Conservation (phyloP, 2,113 vertebrate species). For the Brachyhypopomus gauderio region DNA sequence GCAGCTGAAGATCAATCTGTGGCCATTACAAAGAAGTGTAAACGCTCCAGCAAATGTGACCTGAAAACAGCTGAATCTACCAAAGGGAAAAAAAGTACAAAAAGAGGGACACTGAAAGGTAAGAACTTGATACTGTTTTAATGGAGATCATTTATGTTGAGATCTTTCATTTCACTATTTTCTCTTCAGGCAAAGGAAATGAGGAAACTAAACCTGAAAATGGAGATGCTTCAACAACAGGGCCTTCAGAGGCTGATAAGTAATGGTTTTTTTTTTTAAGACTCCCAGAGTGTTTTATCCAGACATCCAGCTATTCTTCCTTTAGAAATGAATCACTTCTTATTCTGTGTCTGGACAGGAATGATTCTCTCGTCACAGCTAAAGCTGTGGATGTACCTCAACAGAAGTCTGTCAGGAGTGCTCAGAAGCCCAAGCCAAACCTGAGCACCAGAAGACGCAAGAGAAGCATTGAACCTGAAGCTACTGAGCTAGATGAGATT, state of each 20-base stretch:
- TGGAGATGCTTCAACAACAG: neutral
- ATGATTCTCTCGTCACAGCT: neutral
- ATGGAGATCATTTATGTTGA: neutral
- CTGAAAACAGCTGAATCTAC: neutral
- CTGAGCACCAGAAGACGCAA: slow-evolving; percentile 17
- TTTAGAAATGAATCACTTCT: neutral
- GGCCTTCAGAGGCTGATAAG: slow-evolving; percentile 1
- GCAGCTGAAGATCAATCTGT: neutral
- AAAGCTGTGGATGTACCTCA: neutral
- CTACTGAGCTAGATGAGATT: neutral
- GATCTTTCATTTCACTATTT: neutral
- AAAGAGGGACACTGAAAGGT: slow-evolving; percentile 25
- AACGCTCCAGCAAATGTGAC: slow-evolving; percentile 4
- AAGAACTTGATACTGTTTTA: neutral
- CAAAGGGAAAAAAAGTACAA: slow-evolving; percentile 34
- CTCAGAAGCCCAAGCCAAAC: slow-evolving; percentile 23
- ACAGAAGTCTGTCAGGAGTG: neutral
- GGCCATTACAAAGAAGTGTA: slow-evolving; percentile 14
- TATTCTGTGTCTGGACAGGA: neutral
- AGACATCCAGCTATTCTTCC: neutral
- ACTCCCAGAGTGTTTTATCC: neutral
- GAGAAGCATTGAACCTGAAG: neutral
- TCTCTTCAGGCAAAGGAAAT: slow-evolving; percentile 4
- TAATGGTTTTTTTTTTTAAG: neutral
- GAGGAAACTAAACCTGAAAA: neutral